Percentiles rank a stretch among this genome's conserved stretches.
These are phyloP conservation scores for Dolichomitus sp. DNA, from an alignment of 2,888 invertebrate species.

Conservation along the genomic window DNA sequence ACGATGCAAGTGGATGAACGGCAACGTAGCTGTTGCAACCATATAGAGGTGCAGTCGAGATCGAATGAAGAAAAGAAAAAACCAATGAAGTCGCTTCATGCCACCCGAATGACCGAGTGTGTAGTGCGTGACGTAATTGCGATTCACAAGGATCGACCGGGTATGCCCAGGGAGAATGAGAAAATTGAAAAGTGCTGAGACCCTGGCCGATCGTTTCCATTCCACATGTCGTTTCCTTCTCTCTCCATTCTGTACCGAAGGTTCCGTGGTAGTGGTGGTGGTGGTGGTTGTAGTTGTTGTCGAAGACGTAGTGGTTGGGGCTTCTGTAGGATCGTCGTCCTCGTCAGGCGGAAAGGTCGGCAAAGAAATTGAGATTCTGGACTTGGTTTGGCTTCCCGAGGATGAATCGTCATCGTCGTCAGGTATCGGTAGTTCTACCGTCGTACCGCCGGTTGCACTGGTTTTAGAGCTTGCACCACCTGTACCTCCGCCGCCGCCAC, in stretches of 20 bases:
- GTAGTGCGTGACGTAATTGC: conserved; percentile 20
- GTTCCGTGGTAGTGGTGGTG: conserved; percentile 67
- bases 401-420: conserved; percentile 83
- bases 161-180: conserved; percentile 37
- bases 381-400: conserved; percentile 81
- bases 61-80: conserved; percentile 1
- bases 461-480: conserved; percentile 81
- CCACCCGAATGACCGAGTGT: conserved; percentile 33
- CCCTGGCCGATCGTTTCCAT: conserved; percentile 8
- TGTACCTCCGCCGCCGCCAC: conserved; percentile 74
- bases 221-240: conserved; percentile 14
- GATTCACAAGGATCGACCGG: conserved; percentile 37
- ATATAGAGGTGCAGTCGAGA: not conserved
- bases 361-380: conserved; percentile 89
- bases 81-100: not conserved
- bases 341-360: conserved; percentile 91
- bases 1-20: conserved; percentile 40
- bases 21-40: not conserved
- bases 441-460: conserved; percentile 78
- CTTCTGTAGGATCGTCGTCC: conserved; percentile 80
- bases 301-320: conserved; percentile 63
- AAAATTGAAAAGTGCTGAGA: conserved; percentile 73
- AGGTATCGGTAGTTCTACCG: conserved; percentile 84
- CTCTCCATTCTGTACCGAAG: conserved; percentile 56
- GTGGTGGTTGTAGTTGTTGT: conserved; percentile 67